phyloP scores from a whole-genome alignment of 2,888 invertebrate genomes.

The Hydraecia micacea region DNA sequence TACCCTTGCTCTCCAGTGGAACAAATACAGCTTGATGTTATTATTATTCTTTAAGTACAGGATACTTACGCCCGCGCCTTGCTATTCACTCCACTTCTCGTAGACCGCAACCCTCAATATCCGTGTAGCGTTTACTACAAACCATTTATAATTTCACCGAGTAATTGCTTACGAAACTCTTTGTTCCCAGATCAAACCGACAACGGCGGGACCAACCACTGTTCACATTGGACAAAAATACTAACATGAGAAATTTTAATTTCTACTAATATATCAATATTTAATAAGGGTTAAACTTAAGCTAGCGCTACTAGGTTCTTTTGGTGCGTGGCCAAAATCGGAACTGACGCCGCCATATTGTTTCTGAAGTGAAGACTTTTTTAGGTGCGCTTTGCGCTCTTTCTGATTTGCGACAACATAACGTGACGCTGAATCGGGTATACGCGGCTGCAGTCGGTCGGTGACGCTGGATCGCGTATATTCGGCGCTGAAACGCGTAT shows the following conservation, averaged over 20 bases:
- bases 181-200: slow-evolving; percentile 73
- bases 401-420: background rate
- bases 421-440: background rate
- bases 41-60: background rate
- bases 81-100: background rate
- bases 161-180: background rate
- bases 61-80: background rate
- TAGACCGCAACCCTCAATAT: background rate
- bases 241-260: slow-evolving; percentile 81
- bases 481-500: background rate
- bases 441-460: background rate
- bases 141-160: background rate
- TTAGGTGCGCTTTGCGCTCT: background rate
- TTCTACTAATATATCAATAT: slow-evolving; percentile 28
- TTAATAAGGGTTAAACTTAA: background rate
- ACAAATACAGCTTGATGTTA: background rate
- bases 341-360: background rate
- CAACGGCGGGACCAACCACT: slow-evolving; percentile 70
- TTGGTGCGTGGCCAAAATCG: background rate
- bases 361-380: background rate
- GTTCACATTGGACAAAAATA: slow-evolving; percentile 74
- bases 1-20: background rate
- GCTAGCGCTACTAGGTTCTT: background rate
- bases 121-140: background rate
- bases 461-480: background rate